Conservation (phyloP, 2,113 vertebrate genomes). For the Alouatta palliata region DNA sequence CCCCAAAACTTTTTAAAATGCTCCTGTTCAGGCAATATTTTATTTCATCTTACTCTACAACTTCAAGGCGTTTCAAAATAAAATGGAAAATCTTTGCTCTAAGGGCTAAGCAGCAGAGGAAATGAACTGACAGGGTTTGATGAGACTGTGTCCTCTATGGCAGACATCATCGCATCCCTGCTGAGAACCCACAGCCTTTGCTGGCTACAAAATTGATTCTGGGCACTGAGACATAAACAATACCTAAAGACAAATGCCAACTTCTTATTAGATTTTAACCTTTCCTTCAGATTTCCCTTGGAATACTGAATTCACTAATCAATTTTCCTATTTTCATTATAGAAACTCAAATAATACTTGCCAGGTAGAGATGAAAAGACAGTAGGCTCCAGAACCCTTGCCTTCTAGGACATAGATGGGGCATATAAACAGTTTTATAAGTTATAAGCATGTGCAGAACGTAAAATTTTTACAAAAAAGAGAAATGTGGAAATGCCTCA, state of each 20-base stretch:
- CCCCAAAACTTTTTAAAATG: background rate
- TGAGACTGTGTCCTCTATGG: background rate
- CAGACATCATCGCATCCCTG: accelerated
- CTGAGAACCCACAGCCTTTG: background rate
- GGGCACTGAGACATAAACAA: background rate
- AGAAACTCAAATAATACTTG: conserved; percentile 49
- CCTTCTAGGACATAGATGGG: conserved; percentile 58
- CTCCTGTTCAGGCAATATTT: background rate
- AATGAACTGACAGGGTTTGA: background rate
- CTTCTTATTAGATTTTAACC: background rate
- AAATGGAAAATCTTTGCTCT: background rate
- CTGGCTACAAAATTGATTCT: background rate
- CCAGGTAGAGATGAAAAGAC: conserved; percentile 64
- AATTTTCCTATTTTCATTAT: background rate
- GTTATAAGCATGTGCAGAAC: conserved; percentile 55
- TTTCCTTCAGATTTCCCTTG: background rate
- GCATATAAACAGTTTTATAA: conserved; percentile 75
- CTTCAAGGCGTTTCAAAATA: background rate
- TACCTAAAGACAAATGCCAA: background rate
- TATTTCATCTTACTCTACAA: background rate
- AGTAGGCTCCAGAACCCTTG: conserved; percentile 60
- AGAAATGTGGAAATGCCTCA: background rate
- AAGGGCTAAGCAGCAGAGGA: background rate
- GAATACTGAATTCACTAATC: background rate
- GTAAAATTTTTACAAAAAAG: background rate